These are phyloP conservation scores for Daphoenositta chrysoptera DNA, from an alignment of 2,113 vertebrate species.

Conservation along the genomic window DNA sequence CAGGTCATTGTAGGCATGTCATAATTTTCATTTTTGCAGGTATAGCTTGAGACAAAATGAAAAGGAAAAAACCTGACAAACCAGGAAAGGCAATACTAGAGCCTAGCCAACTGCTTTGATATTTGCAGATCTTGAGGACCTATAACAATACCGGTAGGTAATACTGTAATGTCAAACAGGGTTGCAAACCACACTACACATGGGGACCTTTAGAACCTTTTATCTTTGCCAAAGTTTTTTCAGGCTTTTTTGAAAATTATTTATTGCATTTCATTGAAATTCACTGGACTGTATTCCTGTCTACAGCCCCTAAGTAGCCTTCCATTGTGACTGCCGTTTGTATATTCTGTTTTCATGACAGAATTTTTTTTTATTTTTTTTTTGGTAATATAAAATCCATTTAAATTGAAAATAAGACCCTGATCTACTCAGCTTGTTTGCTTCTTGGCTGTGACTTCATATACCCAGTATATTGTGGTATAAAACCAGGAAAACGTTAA, in stretches of 20 bases:
- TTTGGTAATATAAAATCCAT: not conserved
- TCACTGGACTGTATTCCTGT: not conserved
- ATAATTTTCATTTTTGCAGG: not conserved
- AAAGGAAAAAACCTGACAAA: not conserved
- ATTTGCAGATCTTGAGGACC: not conserved
- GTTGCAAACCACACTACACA: not conserved
- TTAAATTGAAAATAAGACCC: not conserved
- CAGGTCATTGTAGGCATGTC: not conserved
- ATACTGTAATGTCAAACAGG: not conserved
- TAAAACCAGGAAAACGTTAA: not conserved
- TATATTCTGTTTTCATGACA: not conserved
- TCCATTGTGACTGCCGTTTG: not conserved
- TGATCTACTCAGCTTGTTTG: not conserved
- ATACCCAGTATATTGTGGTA: too few species aligned
- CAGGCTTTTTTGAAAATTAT: not conserved
- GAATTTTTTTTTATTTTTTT: not conserved
- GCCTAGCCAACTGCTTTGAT: not conserved
- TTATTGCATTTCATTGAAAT: not conserved
- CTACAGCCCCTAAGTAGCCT: not conserved
- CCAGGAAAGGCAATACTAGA: not conserved
- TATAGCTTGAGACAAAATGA: not conserved
- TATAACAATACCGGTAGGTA: not conserved
- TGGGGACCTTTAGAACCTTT: not conserved
- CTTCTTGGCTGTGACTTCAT: not conserved
- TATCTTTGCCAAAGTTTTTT: not conserved